Conservation (phyloP, 23 tunicate genomes). For the Ascidia mentula region DNA sequence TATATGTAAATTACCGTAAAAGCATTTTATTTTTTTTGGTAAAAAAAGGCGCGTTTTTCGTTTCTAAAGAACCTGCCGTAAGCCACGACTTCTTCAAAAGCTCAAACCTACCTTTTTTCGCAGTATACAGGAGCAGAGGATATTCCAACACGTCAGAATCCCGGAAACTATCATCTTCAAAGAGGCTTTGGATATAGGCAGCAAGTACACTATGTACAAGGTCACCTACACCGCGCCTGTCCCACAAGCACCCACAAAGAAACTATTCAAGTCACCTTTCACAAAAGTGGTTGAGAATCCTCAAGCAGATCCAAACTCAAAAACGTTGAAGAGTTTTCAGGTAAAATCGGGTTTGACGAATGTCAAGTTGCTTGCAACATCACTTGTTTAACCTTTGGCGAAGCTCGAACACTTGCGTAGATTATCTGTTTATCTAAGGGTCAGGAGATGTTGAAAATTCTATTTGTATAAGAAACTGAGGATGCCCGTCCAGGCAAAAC, state of each 20-base stretch:
- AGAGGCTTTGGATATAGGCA: conserved; percentile 66
- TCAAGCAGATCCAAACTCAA: not conserved
- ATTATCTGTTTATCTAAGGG: too few relatives aligned
- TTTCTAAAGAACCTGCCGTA: not conserved
- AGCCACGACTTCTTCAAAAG: not conserved
- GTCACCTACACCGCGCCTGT: conserved; percentile 57
- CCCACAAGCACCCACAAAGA: not conserved
- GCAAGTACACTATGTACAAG: conserved; percentile 72
- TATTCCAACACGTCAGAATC: conserved; percentile 60
- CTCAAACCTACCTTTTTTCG: not conserved
- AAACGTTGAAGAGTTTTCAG: not conserved
- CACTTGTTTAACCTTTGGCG: too few relatives aligned
- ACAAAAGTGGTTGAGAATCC: not conserved
- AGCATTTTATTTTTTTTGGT: not conserved
- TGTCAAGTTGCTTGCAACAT: too few relatives aligned
- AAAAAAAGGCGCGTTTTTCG: not conserved
- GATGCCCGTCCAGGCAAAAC: too few relatives aligned
- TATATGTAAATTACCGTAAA: not conserved
- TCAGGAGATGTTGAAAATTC: too few relatives aligned
- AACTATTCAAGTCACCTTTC: not conserved
- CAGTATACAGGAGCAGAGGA: not conserved
- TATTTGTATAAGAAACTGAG: too few relatives aligned
- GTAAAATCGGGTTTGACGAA: too few relatives aligned
- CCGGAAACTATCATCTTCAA: conserved; percentile 40
- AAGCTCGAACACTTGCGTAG: too few relatives aligned